phyloP scores from a whole-genome alignment of 2,797 vertebrate genomes.

The Mastacembelus armatus region DNA sequence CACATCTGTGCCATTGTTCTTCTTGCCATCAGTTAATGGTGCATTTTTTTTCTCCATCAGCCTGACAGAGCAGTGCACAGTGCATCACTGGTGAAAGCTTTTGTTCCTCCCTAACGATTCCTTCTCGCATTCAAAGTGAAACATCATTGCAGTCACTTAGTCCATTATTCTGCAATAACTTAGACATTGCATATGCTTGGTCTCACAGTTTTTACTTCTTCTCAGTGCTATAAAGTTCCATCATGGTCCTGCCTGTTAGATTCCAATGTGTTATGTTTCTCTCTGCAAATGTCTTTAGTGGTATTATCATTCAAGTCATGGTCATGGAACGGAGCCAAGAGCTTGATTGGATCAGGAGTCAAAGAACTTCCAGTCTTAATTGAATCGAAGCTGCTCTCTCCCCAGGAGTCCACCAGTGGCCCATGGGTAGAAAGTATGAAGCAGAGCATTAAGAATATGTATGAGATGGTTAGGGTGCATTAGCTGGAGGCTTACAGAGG shows the following conservation, averaged over 20 bases:
- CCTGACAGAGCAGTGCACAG: not conserved
- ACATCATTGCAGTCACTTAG: slow-evolving; percentile 27
- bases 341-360: slow-evolving; percentile 74
- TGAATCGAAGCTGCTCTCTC: slow-evolving; percentile 68
- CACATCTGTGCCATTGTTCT: not conserved
- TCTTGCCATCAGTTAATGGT: slow-evolving; percentile 10
- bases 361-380: slow-evolving; percentile 72
- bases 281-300: slow-evolving; percentile 32
- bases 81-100: not conserved
- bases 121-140: not conserved
- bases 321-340: slow-evolving; percentile 59
- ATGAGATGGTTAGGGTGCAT: slow-evolving; percentile 49
- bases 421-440: slow-evolving; percentile 55
- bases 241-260: slow-evolving; percentile 2
- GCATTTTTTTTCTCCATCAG: slow-evolving; percentile 8
- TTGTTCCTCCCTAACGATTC: not conserved
- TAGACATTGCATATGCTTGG: slow-evolving; percentile 30
- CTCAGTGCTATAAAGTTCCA: slow-evolving; percentile 31
- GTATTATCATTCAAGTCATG: slow-evolving; percentile 70
- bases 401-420: slow-evolving; percentile 52
- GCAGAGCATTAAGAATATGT: slow-evolving; percentile 61
- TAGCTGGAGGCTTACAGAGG: slow-evolving; percentile 50
- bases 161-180: slow-evolving; percentile 14
- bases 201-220: slow-evolving; percentile 33
- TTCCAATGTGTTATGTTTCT: slow-evolving; percentile 32